These are phyloP conservation scores for Escarpia spicata DNA, from an alignment of 2,888 invertebrate species.

Conservation along the genomic window DNA sequence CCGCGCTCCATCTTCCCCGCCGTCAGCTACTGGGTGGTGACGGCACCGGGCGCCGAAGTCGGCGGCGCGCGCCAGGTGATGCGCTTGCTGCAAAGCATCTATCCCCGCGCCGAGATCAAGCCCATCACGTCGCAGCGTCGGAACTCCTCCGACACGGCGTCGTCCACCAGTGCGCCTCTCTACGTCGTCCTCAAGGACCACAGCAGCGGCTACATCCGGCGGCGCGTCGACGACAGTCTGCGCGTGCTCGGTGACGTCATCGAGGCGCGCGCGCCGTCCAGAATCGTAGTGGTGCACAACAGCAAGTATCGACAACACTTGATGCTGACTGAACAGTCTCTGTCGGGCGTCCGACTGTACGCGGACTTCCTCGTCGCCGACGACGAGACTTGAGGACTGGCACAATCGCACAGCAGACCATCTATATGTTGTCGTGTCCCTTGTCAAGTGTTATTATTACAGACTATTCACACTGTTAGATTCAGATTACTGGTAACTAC, in stretches of 20 bases:
- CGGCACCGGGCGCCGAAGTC: neutral
- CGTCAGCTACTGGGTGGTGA: neutral
- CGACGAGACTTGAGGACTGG: neutral
- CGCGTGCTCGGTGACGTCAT: neutral
- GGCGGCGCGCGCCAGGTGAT: neutral
- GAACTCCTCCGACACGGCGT: neutral
- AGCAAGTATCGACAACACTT: neutral
- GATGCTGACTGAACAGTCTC: neutral
- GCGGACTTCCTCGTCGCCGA: neutral
- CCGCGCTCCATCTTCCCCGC: neutral
- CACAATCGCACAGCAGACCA: no score
- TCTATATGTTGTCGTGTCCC: no score
- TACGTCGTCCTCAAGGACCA: neutral
- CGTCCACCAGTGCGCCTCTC: neutral
- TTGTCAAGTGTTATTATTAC: no score
- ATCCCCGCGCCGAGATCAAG: neutral
- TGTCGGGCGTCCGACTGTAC: neutral
- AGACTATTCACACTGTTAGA: no score
- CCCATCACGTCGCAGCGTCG: neutral
- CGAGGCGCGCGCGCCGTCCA: neutral
- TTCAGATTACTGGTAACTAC: no score
- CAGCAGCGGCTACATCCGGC: neutral
- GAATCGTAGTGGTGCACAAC: neutral
- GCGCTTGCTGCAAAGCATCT: neutral
- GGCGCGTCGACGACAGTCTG: constrained; percentile 3